Evolutionary conservation across 2,113 vertebrate species (phyloP), one percentile per base, ranked within the genome.

Genomic region (Narcine bancroftii): DNA sequence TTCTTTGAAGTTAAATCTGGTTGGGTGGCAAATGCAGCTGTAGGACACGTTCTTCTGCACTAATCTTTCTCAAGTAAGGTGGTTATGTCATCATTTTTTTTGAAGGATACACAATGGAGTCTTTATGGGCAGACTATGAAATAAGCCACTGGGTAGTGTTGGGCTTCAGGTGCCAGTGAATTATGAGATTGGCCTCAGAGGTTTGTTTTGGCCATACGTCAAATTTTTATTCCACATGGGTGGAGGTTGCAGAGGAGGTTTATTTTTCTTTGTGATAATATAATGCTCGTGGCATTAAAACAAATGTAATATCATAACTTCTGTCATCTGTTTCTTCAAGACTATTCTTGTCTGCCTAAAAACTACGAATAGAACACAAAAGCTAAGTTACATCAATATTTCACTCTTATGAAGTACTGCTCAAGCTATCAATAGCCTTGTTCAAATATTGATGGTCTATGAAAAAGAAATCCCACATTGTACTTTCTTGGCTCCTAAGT

Each of bases 131-230:
- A 29, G 63, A 91, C 65, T 24, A 91, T 26, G 60, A 91, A 91
- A 29, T 45, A 91, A 91, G 36, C 63, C 65, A 69, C 39, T 45
- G 39, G 42, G 89, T 91, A 47, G 65, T 69, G 65, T 36, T 71
- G 89, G 89, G 21, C 42, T 69, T 91, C 89, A 69, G 89, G 65
- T 91, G 89, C 63, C 45, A 91, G 24, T 91, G 39, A 91, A 45
- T 91, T 66, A 91, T 66, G 89, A 91, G 65, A 42, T 69, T 65
- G 69, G 89, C 7, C 89, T 71, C 36, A 26, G 26, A 33, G 65
- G 29, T 91, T 91, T 91, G 65, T 71, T 71, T 91, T 91, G 89
- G 63, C 89, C 6, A 13, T 69, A 24, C 11, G 24, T 29, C 42
- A 45, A 45, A 71, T 91, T 69, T 66, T 39, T 66, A 91, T 69